phyloP scores from a whole-genome alignment of 2,888 invertebrate genomes.

The Agrochola lota region DNA sequence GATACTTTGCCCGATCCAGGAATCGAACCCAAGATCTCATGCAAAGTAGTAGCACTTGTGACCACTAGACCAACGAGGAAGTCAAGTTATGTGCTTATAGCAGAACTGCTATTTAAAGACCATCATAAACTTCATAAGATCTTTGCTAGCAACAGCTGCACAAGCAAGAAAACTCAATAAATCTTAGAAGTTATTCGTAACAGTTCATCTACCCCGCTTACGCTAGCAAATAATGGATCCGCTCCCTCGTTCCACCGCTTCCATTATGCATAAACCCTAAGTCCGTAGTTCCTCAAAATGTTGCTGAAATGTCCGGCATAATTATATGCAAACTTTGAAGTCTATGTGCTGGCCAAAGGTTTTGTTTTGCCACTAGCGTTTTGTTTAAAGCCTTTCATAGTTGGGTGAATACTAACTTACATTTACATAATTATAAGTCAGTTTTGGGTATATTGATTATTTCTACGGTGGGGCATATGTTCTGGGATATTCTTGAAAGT shows the following conservation, averaged over 20 bases:
- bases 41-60: too few species aligned
- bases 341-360: constrained; percentile 54
- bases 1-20: too few species aligned
- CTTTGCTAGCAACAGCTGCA: neutral
- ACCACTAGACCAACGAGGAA: neutral
- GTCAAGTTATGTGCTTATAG: neutral
- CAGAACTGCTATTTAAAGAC: neutral
- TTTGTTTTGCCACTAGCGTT: constrained; percentile 41
- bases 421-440: constrained; percentile 10
- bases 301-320: constrained; percentile 59
- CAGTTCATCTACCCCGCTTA: constrained; percentile 17
- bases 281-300: constrained; percentile 49
- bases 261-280: constrained; percentile 57
- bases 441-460: neutral
- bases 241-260: constrained; percentile 24
- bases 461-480: neutral
- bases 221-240: constrained; percentile 35
- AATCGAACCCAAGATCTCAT: too few species aligned
- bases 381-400: constrained; percentile 39
- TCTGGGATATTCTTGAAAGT: neutral
- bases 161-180: constrained; percentile 1
- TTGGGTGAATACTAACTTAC: constrained; percentile 16
- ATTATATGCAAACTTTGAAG: constrained; percentile 69
- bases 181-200: constrained; percentile 20
- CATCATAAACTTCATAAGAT: neutral